Evolutionary conservation across 2,888 invertebrate genomes (phyloP).

Genomic region (Brachypalpus laphriformis): DNA sequence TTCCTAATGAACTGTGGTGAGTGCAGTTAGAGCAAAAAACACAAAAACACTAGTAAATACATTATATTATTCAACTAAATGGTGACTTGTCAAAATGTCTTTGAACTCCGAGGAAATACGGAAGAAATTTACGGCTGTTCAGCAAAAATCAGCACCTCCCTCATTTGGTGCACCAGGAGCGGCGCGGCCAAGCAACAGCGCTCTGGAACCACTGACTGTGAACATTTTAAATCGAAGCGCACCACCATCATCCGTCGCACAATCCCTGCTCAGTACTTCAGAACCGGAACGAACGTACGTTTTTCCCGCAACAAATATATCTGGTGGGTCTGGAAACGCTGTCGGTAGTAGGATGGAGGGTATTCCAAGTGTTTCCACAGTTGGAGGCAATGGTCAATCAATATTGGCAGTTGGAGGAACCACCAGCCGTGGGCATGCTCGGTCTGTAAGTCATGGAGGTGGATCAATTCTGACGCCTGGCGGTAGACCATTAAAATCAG

Average conservation of each 20-base stretch:
- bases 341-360: constrained; percentile 76
- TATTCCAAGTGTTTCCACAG: constrained; percentile 77
- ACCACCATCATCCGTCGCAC: constrained; percentile 67
- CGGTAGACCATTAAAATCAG: constrained; percentile 89
- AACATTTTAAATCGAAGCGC: constrained; percentile 67
- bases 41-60: neutral
- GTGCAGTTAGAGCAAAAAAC: neutral
- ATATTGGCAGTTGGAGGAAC: constrained; percentile 73
- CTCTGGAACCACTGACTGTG: constrained; percentile 74
- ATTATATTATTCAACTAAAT: constrained; percentile 76
- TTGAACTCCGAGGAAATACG: constrained; percentile 82
- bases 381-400: constrained; percentile 31
- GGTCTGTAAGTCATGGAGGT: constrained; percentile 94
- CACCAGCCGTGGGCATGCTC: constrained; percentile 86
- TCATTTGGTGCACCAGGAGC: constrained; percentile 75
- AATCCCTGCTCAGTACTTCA: constrained; percentile 67
- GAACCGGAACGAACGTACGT: constrained; percentile 82
- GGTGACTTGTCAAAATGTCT: constrained; percentile 82
- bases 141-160: constrained; percentile 80
- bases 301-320: constrained; percentile 79
- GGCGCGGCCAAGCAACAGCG: constrained; percentile 39
- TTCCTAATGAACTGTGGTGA: neutral
- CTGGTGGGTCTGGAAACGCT: constrained; percentile 75
- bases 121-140: constrained; percentile 82
- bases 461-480: constrained; percentile 83